Percentiles rank a stretch among this genome's conserved stretches.
Evolutionary conservation across 2,888 invertebrate species (phyloP).

Genomic region (Crioceris asparagi): DNA sequence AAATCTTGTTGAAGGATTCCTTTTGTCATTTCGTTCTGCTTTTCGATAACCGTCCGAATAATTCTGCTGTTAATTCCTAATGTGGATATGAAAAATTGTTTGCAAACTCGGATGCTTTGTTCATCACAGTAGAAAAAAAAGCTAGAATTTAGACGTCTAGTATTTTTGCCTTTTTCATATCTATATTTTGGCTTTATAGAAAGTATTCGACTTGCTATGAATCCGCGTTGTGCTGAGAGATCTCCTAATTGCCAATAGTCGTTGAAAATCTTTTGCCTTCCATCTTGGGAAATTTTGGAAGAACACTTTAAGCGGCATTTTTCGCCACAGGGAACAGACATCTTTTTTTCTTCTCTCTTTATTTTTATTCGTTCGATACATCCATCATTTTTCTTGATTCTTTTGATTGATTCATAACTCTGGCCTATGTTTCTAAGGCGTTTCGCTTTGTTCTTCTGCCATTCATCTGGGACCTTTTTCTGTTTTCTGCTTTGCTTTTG

Average conservation of each 20-base stretch:
- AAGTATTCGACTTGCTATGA: not conserved
- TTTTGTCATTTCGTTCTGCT: no score
- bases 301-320: constrained; percentile 4
- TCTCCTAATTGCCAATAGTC: constrained; percentile 2
- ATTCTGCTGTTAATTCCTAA: no score
- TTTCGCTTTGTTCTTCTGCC: constrained; percentile 1
- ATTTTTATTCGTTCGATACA: not conserved
- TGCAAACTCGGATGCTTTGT: not conserved
- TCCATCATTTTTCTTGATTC: not conserved
- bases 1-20: no score
- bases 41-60: no score
- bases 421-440: no score
- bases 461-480: not conserved
- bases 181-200: constrained; percentile 1
- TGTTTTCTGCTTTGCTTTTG: not conserved
- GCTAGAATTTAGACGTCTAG: not conserved
- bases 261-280: not conserved
- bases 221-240: not conserved
- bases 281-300: not conserved
- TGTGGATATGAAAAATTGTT: no score
- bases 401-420: not conserved
- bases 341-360: not conserved
- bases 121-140: not conserved
- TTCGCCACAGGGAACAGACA: not conserved
- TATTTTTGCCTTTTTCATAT: not conserved